Evolutionary conservation across 1,140 invertebrate species (phyloP), one percentile per base, ranked within the genome.

Genomic region (Orius insidiosus): DNA sequence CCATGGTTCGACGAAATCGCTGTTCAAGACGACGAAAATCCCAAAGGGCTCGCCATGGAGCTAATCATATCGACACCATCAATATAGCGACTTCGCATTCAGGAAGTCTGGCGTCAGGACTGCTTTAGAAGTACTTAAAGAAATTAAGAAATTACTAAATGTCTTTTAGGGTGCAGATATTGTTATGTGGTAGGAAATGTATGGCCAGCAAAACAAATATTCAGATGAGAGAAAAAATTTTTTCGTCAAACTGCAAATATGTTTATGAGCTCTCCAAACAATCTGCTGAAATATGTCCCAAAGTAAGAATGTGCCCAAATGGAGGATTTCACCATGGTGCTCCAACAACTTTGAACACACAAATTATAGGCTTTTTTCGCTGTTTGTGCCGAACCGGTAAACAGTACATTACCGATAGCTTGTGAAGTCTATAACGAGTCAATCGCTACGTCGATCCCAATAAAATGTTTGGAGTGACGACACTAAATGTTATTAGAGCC

Each of bases 361-460:
- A n/a, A 24, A 4, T 16, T 43, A 10, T 52, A 76, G 71, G 66
- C 70, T 3, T 62, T 74, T 33, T 59, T 73, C 14, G 69, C 69
- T 46, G 58, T 76, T 31, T 67, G 63, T 13, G 72, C 71, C 0
- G 65, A 68, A 46, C 73, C 72, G 14, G 72, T 96, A 10, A 98
- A 98, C 66, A 95, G 90, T 48, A 95, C 90, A 50, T 90, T 98
- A 34, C 95, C 95, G 4, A 97, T 98, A 58, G 92, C 89, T 16
- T 76, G 83, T 39, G 95, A 98, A 67, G 79, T 97, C 10, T 70
- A 92, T 50, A 89, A 93, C n/a, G 65, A 90, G 92, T 78, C 35
- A 80, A 83, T 76, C 36, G 80, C 82, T 48, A 79, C 79, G 33
- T 93, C 56, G 89, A 98, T 64, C 82, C 86, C 3, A 85, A 80